Evolutionary conservation across 2,888 invertebrate species (phyloP), one percentile per base, ranked within the genome.

Genomic region (Nomada hirtipes): DNA sequence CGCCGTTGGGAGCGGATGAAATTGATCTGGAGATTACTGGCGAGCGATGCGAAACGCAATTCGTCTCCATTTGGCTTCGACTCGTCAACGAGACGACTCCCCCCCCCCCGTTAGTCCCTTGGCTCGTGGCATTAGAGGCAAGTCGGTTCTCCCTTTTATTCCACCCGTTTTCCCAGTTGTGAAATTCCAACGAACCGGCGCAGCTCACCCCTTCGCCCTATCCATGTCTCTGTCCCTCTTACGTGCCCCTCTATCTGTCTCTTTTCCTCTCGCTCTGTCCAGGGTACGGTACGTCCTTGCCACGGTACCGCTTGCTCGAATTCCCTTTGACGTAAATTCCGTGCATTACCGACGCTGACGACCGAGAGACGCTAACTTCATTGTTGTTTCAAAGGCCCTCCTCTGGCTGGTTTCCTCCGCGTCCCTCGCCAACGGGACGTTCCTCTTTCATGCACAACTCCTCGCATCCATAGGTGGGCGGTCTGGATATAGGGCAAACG

Each of bases 331-430:
- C 91, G 90, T 89, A 89, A 90, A 91, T 91, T 91, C 89, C 89
- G 88, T 88, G 88, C 90, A 92, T 92, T 92, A 92, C 91, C 89
- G 89, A 91, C 90, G 88, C 92, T 92, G 91, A 92, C 90, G 91
- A 91, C 90, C 89, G 89, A 88, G 88, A 88, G 88, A 90, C 88
- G 89, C 88, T 92, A 92, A 92, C 92, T 92, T 92, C 90, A 92
- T 92, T 93, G 92, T 92, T 92, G 92, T 91, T 92, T 92, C 92
- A 92, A 92, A 92, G 91, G 91, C 88, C 68, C 80, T 87, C 79
- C 86, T 85, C 84, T 73, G 81, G 76, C 70, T 76, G 75, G 75
- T 77, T 68, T 64, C 81, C 82, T 68, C 82, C 77, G 47, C 86
- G 76, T 77, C 86, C 85, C 82, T 71, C 84, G 52, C 67, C 76